Evolutionary conservation across 2,113 vertebrate species (phyloP), one percentile per base, ranked within the genome.

Genomic region (Hydrochoerus hydrochaeris): DNA sequence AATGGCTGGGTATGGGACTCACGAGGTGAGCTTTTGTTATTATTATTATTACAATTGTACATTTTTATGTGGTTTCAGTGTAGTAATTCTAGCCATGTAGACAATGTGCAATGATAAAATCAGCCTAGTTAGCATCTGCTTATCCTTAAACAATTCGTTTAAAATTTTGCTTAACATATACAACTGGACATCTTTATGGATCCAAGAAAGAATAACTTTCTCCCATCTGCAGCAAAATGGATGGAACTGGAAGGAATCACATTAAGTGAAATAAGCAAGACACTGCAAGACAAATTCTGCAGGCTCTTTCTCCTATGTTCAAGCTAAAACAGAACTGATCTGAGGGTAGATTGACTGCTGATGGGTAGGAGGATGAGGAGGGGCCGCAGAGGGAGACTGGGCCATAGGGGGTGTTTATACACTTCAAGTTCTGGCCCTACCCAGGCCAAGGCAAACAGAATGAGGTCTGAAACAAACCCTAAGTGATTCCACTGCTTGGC

Each of bases 1-100:
- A 14, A 10, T n/a, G 54, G 16, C n/a, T 58, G 7, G 14, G 32
- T 0, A 0, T 1, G n/a, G 65, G 38, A 69, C 30, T 38, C 82
- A 30, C 32, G 54, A n/a, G 19, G 32, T 13, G 30, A 30, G 11
- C 17, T 71, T 69, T 49, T 46, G 30, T 63, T 69, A 14, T 85
- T n/a, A 67, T 78, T 28, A 35, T 67, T 87, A 65, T 14, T 46
- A 46, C 9, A 24, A 87, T 73, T 73, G 77, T 35, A 44, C 38
- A 38, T 44, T 35, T 88, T 89, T 44, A 35, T 62, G 57, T 58
- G 41, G 35, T 19, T 19, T 13, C 30, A 35, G 20, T 32, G 84
- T 75, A 57, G 41, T 49, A 58, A 75, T 46, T 63, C n/a, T 38
- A 52, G 19, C 38, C 44, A 35, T 17, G 35, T 30, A 49, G 26